Evolutionary conservation across 1,140 invertebrate species (phyloP), one percentile per base, ranked within the genome.

Genomic region (Pinna nobilis): DNA sequence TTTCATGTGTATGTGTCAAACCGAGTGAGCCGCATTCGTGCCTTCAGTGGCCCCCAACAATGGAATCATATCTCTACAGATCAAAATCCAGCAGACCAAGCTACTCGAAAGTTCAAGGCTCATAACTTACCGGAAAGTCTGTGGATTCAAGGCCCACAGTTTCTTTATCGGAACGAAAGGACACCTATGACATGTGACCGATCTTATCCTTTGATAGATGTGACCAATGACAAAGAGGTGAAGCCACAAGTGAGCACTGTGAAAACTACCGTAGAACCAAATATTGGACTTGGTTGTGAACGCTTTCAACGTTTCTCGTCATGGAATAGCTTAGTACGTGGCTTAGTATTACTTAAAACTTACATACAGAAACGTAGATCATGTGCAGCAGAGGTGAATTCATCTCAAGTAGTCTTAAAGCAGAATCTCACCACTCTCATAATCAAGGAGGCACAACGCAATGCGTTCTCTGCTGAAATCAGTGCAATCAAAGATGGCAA

Each of bases 51-150:
- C 30, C 70, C 61, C n/a, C 35, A 73, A 59, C 61, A 65, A 18
- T 73, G 70, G 70, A 55, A 61, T 20, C 55, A 68, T 25, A 44
- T 74, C 2, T 44, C 72, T 4, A 74, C 72, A 30, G 39, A 67
- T 3, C 3, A 47, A 13, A 74, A 74, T 37, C 72, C 72, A 6
- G 73, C 66, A 23, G 73, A 64, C 23, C 13, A 32, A 4, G 73
- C 23, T 1, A 63, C 66, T 15, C 39, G 73, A 23, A 32, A 39
- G 9, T 23, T 75, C 47, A 39, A 5, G 30, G 64, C 55, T 49
- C 7, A 15, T 9, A 25, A 53, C 15, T n/a, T 70, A 5, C 13
- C 7, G 15, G 37, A 41, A 6, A 70, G 57, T 33, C 28, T n/a
- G 4, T 75, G 59, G 59, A 4, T 75, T n/a, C 35, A 3, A 59